Percentiles rank a stretch among this genome's conserved stretches.
phyloP scores from a whole-genome alignment of 2,888 invertebrate species.

The Melinaea marsaeus region DNA sequence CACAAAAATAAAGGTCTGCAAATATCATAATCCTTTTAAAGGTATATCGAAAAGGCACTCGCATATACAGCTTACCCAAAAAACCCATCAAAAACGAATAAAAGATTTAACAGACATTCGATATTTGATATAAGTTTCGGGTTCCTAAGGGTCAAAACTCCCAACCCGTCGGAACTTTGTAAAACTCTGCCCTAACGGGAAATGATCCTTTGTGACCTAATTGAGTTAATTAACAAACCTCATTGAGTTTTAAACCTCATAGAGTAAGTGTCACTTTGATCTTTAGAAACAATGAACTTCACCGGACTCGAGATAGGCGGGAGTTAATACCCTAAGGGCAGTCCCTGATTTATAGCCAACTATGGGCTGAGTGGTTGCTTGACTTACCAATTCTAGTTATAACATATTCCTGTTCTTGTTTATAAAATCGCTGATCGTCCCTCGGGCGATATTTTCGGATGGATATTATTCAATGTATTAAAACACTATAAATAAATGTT shows the following conservation, averaged over 20 bases:
- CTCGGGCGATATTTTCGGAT: too few relatives aligned
- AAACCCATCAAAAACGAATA: too few relatives aligned
- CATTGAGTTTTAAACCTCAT: conserved; percentile 29
- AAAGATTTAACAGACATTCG: conserved; percentile 9
- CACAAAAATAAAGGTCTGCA: too few relatives aligned
- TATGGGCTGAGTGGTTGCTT: conserved; percentile 14
- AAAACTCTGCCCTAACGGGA: conserved; percentile 27
- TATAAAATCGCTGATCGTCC: too few relatives aligned
- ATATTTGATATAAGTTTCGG: conserved; percentile 22
- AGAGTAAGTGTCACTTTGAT: conserved; percentile 33
- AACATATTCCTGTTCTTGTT: too few relatives aligned
- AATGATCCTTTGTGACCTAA: conserved; percentile 22
- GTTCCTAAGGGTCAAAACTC: conserved; percentile 16
- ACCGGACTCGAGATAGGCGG: conserved; percentile 25
- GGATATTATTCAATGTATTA: too few relatives aligned
- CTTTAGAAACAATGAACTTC: conserved; percentile 32
- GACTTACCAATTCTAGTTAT: conserved; percentile 17
- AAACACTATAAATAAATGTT: too few relatives aligned
- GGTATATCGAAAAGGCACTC: conserved; percentile 4
- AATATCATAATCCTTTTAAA: too few relatives aligned
- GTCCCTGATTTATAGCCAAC: conserved; percentile 16
- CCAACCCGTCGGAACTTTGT: conserved; percentile 26
- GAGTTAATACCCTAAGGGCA: conserved; percentile 27
- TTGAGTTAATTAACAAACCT: conserved; percentile 12
- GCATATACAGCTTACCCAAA: too few relatives aligned